Evolutionary conservation across 2,113 vertebrate species (phyloP), one percentile per base, ranked within the genome.

Genomic region (Eupsittula cactorum): DNA sequence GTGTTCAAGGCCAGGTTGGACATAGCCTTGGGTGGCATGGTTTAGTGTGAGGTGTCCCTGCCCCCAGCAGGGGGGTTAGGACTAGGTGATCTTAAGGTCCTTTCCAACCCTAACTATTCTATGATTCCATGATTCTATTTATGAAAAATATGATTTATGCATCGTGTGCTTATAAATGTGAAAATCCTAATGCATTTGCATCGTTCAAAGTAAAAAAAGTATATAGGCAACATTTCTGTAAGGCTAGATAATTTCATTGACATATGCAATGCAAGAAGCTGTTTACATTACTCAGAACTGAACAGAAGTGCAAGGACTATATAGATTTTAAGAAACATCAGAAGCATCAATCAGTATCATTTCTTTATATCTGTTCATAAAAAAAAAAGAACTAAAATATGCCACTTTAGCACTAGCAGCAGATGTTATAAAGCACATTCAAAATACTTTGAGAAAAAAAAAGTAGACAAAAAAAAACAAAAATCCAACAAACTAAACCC

Each of bases 311-410:
- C 3, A 33, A 83, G 29, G 37, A 52, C 53, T 79, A 4, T 68
- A 62, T 23, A 77, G 59, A 86, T 84, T 75, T 75, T 75, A 84
- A 69, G 39, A 35, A 92, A 67, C 41, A 91, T 49, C 25, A 74
- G 41, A 62, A 92, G 49, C 73, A 92, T 86, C 78, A 70, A 73
- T 91, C 42, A 86, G 13, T 27, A 94, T 44, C 0, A 44, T 89
- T 97, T 88, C 27, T 96, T 97, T 64, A 64, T 91, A 52, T 89
- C 37, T 82, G 12, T 46, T 92, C 19, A 60, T 89, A 59, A 78
- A 59, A 50, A 92, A 95, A 94, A 91, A 86, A 95, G 49, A 88
- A 29, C n/a, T 83, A 52, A 93, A 97, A 90, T 59, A 27, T 53
- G 27, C 75, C 78, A 15, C 12, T 77, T 60, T 44, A 77, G 3